Conservation (phyloP, 1,140 invertebrate species). For the Melanaphis sacchari region DNA sequence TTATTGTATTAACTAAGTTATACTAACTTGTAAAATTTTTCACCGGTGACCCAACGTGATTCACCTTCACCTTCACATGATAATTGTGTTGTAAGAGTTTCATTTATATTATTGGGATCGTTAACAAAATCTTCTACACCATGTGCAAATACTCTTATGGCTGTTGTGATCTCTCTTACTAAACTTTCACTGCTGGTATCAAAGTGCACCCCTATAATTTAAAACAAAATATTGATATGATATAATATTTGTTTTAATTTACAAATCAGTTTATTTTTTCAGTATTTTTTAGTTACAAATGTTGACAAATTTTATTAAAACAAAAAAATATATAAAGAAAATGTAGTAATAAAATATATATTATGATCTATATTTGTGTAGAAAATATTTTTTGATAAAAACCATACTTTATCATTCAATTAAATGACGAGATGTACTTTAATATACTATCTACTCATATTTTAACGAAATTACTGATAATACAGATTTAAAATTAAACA, state of each 20-base stretch:
- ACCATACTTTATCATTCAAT: too few relatives aligned
- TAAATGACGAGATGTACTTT: too few relatives aligned
- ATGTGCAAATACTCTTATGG: slow-evolving; percentile 88
- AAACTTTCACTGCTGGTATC: slow-evolving; percentile 83
- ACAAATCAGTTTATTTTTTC: not conserved
- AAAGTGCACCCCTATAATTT: slow-evolving; percentile 81
- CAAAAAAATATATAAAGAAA: not conserved
- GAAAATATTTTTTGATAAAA: too few relatives aligned
- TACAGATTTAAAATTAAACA: too few relatives aligned
- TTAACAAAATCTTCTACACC: slow-evolving; percentile 86
- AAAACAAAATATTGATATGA: not conserved
- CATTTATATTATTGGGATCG: slow-evolving; percentile 73
- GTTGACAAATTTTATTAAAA: not conserved
- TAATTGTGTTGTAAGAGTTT: slow-evolving; percentile 80
- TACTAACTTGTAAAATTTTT: slow-evolving; percentile 72
- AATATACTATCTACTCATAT: not conserved
- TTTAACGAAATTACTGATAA: not conserved
- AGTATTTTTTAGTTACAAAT: not conserved
- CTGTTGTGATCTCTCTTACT: slow-evolving; percentile 85
- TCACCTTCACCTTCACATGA: slow-evolving; percentile 79
- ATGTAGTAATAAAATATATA: too few relatives aligned
- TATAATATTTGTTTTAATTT: not conserved
- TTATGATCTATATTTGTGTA: too few relatives aligned
- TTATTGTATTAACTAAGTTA: not conserved
- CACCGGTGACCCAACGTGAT: slow-evolving; percentile 79